A percentile compares a stretch with the other conserved stretches of the same genome.
These are phyloP conservation scores for Pitangus sulphuratus DNA, from an alignment of 2,797 vertebrate species.

Conservation along the genomic window DNA sequence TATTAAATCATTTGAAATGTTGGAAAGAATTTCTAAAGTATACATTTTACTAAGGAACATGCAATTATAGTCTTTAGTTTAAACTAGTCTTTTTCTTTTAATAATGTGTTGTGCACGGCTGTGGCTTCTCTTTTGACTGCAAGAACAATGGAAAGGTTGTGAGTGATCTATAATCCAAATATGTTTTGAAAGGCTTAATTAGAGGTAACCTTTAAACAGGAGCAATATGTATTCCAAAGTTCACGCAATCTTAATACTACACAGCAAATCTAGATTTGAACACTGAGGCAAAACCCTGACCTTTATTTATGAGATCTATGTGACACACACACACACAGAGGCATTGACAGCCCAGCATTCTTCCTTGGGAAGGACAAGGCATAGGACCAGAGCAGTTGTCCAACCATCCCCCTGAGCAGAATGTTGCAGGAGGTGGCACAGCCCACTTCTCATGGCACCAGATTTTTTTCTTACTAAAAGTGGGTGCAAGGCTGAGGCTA, in stretches of 20 bases:
- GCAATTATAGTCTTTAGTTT: conserved; percentile 24
- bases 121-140: conserved; percentile 29
- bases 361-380: fast-evolving
- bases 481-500: background rate
- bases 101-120: background rate
- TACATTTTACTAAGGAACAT: conserved; percentile 8
- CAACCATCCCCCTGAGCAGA: fast-evolving
- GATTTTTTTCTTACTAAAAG: background rate
- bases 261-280: background rate
- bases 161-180: background rate
- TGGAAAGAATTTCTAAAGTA: conserved; percentile 53
- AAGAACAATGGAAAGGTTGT: conserved; percentile 8
- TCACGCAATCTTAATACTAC: background rate
- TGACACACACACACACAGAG: background rate
- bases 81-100: conserved; percentile 16
- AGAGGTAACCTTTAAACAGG: background rate
- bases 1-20: conserved; percentile 1
- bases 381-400: background rate
- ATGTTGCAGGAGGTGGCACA: background rate
- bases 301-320: fast-evolving
- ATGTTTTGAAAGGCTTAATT: background rate
- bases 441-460: background rate
- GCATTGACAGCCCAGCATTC: fast-evolving
- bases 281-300: background rate
- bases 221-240: background rate